Evolutionary conservation across 2,113 vertebrate genomes (phyloP).

Genomic region (Tetrax tetrax): DNA sequence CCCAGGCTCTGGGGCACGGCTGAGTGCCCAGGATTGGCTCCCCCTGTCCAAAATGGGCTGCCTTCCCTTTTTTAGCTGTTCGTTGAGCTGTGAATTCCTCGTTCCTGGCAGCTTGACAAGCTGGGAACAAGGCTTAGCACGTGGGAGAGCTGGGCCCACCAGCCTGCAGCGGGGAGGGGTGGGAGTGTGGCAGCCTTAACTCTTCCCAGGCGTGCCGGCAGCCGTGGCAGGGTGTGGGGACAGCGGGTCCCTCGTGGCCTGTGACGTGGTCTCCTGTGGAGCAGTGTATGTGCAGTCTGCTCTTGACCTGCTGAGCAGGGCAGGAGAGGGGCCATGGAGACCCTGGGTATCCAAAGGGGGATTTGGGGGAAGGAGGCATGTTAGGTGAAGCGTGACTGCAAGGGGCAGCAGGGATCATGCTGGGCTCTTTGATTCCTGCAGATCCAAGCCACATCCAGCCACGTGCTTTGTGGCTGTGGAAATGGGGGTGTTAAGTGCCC

Average conservation of each 20-base stretch:
- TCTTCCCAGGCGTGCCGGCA: neutral
- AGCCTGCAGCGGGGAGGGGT: slow-evolving; percentile 51
- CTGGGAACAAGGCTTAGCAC: slow-evolving; percentile 83
- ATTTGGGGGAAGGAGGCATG: neutral
- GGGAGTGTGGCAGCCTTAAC: slow-evolving; percentile 58
- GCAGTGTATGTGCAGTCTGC: neutral
- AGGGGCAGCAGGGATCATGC: neutral
- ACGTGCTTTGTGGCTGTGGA: neutral
- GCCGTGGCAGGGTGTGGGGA: neutral
- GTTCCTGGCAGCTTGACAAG: slow-evolving; percentile 85
- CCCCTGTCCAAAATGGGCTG: slow-evolving; percentile 87
- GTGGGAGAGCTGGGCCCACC: slow-evolving; percentile 76
- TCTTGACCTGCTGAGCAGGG: neutral
- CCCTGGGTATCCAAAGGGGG: neutral
- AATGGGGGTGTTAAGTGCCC: neutral
- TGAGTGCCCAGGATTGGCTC: slow-evolving; percentile 83
- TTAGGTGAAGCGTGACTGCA: neutral
- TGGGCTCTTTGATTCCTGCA: neutral
- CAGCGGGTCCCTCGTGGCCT: neutral
- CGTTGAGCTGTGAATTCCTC: slow-evolving; percentile 85
- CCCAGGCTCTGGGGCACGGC: slow-evolving; percentile 63
- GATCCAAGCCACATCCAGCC: neutral
- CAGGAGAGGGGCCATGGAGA: neutral
- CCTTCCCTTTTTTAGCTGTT: slow-evolving; percentile 94
- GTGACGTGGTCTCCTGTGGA: neutral